phyloP scores from a whole-genome alignment of 1,140 invertebrate genomes.

The Neodiprion virginianus region DNA sequence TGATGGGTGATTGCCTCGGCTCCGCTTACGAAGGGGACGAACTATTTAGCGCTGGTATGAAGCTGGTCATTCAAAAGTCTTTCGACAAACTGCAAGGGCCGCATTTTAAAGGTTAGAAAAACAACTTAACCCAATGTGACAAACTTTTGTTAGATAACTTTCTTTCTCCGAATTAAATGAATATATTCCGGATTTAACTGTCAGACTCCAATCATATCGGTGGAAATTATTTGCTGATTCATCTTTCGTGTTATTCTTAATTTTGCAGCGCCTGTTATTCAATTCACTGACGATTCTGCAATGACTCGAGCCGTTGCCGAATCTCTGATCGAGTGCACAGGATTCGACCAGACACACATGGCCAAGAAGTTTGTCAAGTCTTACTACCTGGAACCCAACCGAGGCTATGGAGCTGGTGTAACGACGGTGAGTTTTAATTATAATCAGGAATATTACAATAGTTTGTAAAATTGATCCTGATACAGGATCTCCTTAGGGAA shows the following conservation, averaged over 20 bases:
- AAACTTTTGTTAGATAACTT: not conserved
- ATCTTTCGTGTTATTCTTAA: no score
- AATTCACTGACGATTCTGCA: constrained; percentile 80
- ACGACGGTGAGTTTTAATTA: constrained; percentile 42
- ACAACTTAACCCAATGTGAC: not conserved
- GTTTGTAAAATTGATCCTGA: no score
- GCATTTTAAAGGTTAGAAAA: constrained; percentile 62
- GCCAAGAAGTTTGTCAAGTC: constrained; percentile 72
- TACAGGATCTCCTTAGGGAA: not conserved
- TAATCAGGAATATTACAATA: no score
- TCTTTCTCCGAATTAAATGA: constrained; percentile 5
- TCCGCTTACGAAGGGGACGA: constrained; percentile 72
- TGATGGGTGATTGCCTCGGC: constrained; percentile 79
- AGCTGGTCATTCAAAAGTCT: constrained; percentile 65
- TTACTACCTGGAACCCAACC: constrained; percentile 68
- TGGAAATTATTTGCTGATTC: no score
- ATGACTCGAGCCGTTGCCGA: constrained; percentile 74
- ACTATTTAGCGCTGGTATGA: constrained; percentile 54
- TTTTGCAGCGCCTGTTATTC: constrained; percentile 64
- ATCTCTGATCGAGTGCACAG: constrained; percentile 69
- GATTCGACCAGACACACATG: constrained; percentile 65
- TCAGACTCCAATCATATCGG: no score
- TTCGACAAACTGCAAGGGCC: constrained; percentile 68
- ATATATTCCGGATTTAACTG: no score
- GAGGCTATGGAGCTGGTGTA: constrained; percentile 74